These are phyloP conservation scores for Heteromormyrus szaboi DNA, from an alignment of 2,797 vertebrate genomes.

Conservation along the genomic window DNA sequence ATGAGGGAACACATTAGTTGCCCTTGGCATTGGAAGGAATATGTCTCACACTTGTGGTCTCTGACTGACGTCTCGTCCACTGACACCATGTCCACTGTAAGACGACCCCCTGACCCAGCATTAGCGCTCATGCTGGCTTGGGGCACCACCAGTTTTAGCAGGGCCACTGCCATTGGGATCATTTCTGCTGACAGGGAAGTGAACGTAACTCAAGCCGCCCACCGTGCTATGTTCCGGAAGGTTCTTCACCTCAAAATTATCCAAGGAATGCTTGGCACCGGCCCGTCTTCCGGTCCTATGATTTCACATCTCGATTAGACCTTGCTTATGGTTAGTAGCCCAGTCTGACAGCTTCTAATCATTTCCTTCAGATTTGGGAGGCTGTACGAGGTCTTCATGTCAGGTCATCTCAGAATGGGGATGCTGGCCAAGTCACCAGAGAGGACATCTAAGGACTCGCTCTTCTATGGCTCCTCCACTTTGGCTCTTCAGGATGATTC, in stretches of 20 bases:
- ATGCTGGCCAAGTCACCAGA: neutral
- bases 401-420: constrained; percentile 15
- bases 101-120: neutral
- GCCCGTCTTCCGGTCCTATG: constrained; percentile 3
- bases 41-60: neutral
- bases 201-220: constrained; percentile 23
- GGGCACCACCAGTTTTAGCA: constrained; percentile 15
- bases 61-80: neutral
- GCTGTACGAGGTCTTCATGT: neutral
- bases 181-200: constrained; percentile 13
- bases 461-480: neutral
- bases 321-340: constrained; percentile 14
- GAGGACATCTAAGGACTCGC: constrained; percentile 4
- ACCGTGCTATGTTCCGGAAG: constrained; percentile 21
- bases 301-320: constrained; percentile 23
- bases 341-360: neutral
- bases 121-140: neutral
- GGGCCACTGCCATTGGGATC: neutral
- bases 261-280: constrained; percentile 5
- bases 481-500: neutral
- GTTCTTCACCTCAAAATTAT: constrained; percentile 21
- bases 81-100: neutral
- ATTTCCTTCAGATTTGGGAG: neutral
- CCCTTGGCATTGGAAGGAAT: neutral
- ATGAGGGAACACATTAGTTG: neutral